These are phyloP conservation scores for Stichodactyla mertensii DNA, from an alignment of 64 coral and sea anemone species.

Conservation along the genomic window DNA sequence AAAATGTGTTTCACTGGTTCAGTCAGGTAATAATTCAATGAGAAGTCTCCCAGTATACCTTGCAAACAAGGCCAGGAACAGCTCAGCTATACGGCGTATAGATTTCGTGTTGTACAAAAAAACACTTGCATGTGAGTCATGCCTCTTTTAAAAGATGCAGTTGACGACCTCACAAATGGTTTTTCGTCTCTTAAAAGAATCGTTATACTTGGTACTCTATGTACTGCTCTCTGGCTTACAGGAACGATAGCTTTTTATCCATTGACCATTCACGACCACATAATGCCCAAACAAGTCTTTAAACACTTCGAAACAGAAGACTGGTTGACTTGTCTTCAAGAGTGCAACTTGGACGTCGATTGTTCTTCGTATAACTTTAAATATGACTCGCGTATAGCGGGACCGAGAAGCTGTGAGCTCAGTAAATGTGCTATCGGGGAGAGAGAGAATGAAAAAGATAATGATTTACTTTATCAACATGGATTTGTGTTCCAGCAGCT, in stretches of 20 bases:
- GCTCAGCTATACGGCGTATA: too few relatives aligned
- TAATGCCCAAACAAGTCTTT: neutral
- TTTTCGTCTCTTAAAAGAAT: neutral
- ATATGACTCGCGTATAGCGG: neutral
- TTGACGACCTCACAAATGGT: neutral
- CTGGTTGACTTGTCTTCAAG: neutral
- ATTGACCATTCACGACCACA: neutral
- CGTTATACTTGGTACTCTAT: neutral
- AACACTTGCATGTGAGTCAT: neutral
- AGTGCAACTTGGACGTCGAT: neutral
- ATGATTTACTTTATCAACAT: neutral
- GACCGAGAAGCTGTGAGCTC: neutral
- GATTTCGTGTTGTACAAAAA: neutral
- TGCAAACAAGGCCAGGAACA: too few relatives aligned
- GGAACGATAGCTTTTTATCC: neutral
- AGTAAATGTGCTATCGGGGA: slow-evolving; percentile 1
- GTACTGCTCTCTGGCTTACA: neutral
- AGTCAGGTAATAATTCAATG: too few relatives aligned
- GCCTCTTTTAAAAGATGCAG: neutral
- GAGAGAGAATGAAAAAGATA: neutral
- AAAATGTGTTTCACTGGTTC: neutral
- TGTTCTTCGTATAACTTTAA: slow-evolving; percentile 25
- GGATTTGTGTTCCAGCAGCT: slow-evolving; percentile 12
- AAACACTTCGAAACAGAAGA: neutral
- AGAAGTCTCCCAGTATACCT: too few relatives aligned